Percentiles rank a stretch among this genome's conserved stretches.
Conservation (phyloP, 2,113 vertebrate genomes). For the Macheiramphus alcinus region DNA sequence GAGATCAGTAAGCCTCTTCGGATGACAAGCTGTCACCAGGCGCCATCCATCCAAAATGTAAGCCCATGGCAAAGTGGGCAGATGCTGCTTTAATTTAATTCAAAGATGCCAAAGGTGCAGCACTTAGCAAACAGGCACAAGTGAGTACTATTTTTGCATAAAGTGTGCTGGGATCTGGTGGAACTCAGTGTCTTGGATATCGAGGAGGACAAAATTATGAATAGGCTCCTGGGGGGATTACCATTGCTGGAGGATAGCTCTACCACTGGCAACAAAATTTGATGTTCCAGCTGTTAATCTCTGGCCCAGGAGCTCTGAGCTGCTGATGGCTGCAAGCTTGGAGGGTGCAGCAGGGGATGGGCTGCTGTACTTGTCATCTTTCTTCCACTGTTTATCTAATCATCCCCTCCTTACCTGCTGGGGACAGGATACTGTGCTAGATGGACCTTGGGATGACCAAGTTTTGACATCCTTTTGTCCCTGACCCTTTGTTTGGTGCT, state of each 20-base stretch:
- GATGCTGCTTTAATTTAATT: neutral
- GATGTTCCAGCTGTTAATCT: neutral
- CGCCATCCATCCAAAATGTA: neutral
- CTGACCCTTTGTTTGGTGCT: neutral
- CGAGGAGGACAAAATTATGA: neutral
- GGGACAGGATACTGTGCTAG: no score
- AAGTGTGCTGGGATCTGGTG: neutral
- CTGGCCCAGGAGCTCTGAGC: neutral
- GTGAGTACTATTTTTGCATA: neutral
- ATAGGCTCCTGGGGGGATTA: neutral
- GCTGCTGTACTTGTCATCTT: neutral
- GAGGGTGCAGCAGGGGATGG: neutral
- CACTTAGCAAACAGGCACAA: neutral
- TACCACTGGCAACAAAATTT: neutral
- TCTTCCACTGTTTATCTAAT: neutral
- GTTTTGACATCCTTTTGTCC: neutral
- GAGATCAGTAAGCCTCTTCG: neutral
- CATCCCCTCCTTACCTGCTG: neutral
- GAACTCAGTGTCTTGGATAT: neutral
- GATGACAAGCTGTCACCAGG: neutral
- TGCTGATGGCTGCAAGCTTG: neutral
- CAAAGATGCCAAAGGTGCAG: neutral
- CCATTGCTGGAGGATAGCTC: neutral
- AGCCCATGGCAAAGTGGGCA: neutral
- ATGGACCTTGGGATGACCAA: neutral